A percentile compares a stretch with the other conserved stretches of the same genome.
Evolutionary conservation across 1,140 invertebrate genomes (phyloP).

Genomic region (Hyposmocoma kahamanoa): DNA sequence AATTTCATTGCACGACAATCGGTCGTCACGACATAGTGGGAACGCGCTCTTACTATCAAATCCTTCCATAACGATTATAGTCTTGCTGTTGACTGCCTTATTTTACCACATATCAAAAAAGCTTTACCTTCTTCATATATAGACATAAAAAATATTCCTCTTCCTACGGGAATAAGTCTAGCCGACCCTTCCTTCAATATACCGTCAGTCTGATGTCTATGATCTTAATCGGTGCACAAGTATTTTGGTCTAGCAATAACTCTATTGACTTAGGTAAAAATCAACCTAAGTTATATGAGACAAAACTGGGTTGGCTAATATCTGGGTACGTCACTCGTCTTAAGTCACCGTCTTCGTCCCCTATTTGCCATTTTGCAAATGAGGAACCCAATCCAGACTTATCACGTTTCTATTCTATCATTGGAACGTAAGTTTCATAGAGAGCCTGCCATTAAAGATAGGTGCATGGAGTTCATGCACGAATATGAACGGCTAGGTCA

Average conservation of each 20-base stretch:
- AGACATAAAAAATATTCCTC: constrained; percentile 1
- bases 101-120: constrained; percentile 4
- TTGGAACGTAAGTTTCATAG: constrained; percentile 7
- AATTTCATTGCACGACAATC: too few relatives aligned
- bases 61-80: constrained; percentile 4
- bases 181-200: constrained; percentile 8
- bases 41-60: background rate
- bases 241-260: constrained; percentile 11
- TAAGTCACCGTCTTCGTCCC: background rate
- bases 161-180: background rate
- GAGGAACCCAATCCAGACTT: constrained; percentile 10
- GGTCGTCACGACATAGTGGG: too few relatives aligned
- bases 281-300: constrained; percentile 20
- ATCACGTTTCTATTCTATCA: constrained; percentile 13
- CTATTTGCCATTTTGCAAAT: constrained; percentile 4
- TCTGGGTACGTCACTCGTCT: constrained; percentile 8
- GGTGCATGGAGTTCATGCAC: constrained; percentile 6
- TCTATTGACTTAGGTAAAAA: constrained; percentile 26
- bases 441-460: constrained; percentile 4
- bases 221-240: constrained; percentile 3
- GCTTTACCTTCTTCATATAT: background rate
- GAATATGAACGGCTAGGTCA: constrained; percentile 7
- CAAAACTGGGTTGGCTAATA: constrained; percentile 26
- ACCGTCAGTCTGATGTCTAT: background rate
- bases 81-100: background rate